These are phyloP conservation scores for Acromyrmex charruanus DNA, from an alignment of 1,140 invertebrate species.

Conservation along the genomic window DNA sequence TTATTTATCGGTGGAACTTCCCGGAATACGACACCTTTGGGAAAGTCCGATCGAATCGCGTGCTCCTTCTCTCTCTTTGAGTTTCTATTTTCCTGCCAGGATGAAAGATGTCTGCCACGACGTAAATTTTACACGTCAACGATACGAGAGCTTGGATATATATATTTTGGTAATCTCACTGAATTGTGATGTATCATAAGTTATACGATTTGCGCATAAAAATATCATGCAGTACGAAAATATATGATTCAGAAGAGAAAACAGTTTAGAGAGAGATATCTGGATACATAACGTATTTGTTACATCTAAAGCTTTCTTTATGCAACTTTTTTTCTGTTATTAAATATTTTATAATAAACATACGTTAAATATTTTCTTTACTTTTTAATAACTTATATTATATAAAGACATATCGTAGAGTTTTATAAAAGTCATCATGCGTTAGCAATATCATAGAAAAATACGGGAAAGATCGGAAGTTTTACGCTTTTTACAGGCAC, in stretches of 20 bases:
- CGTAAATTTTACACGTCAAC: constrained; percentile 47
- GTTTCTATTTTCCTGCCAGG: constrained; percentile 55
- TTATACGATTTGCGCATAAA: constrained; percentile 29
- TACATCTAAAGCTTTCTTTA: not conserved
- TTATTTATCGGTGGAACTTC: constrained; percentile 65
- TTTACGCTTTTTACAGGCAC: constrained; percentile 19
- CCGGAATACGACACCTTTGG: constrained; percentile 58
- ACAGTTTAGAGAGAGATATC: not conserved
- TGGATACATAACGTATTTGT: not conserved
- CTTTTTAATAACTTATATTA: not conserved
- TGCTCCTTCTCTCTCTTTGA: constrained; percentile 24
- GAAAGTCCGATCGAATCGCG: constrained; percentile 63
- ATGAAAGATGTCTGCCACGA: constrained; percentile 43
- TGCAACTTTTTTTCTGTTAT: not conserved
- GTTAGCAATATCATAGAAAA: not conserved
- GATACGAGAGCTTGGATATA: constrained; percentile 21
- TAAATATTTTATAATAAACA: constrained; percentile 18
- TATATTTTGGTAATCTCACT: constrained; percentile 29
- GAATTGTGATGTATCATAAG: constrained; percentile 27
- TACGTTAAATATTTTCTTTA: not conserved
- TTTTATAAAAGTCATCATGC: constrained; percentile 24
- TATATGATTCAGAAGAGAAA: not conserved
- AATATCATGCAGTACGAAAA: not conserved
- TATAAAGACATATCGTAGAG: not conserved
- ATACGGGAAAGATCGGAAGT: not conserved